Evolutionary conservation across 2,113 vertebrate species (phyloP).

Genomic region (Ctenodactylus gundi): DNA sequence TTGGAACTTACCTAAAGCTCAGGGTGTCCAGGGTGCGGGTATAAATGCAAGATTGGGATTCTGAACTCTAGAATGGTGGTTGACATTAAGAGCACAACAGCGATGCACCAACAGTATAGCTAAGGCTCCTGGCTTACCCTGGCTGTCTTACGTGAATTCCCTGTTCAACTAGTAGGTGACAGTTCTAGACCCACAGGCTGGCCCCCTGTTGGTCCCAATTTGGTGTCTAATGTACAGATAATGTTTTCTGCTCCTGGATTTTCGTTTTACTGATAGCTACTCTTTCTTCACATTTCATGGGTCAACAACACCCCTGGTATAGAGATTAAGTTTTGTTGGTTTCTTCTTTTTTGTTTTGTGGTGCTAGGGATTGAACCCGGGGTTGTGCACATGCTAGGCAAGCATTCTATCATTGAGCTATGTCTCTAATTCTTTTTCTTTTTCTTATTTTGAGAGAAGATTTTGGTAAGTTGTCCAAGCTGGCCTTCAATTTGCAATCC

Average conservation of each 20-base stretch:
- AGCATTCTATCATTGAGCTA: not conserved
- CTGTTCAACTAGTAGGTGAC: not conserved
- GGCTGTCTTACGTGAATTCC: not conserved
- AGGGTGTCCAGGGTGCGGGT: not conserved
- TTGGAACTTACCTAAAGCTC: not conserved
- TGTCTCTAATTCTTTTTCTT: not conserved
- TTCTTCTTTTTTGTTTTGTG: not conserved
- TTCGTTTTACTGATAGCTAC: not conserved
- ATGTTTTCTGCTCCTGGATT: not conserved
- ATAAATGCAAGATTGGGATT: not conserved
- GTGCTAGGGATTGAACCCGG: not conserved
- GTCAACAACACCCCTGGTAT: not conserved
- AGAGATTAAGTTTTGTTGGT: not conserved
- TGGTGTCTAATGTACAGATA: not conserved
- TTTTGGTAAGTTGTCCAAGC: not conserved
- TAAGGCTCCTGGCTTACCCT: not conserved
- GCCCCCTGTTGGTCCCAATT: not conserved
- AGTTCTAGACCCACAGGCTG: not conserved
- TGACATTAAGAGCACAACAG: not conserved
- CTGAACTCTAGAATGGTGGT: not conserved
- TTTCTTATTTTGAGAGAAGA: not conserved
- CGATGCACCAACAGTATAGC: too few relatives aligned
- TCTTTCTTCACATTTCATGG: not conserved
- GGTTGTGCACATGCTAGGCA: not conserved
- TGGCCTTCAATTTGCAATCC: not conserved